These are phyloP conservation scores for Mustela erminea DNA, from an alignment of 2,797 vertebrate species.

Conservation along the genomic window DNA sequence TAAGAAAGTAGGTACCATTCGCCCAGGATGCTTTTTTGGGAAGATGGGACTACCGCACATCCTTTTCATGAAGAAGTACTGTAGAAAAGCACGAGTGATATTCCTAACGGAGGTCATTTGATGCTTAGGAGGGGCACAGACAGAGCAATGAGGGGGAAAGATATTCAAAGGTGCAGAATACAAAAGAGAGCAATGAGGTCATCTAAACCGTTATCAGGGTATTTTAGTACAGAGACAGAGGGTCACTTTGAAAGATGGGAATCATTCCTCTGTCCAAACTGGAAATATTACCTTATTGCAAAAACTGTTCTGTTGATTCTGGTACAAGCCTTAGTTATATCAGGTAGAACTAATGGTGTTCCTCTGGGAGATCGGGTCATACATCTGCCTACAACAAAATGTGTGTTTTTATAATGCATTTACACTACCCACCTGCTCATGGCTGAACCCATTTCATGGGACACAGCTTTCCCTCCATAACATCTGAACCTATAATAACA, in stretches of 20 bases:
- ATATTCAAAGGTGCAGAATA: neutral
- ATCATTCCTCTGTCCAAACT: neutral
- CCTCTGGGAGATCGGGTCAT: neutral
- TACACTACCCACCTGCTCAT: accelerated
- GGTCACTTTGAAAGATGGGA: neutral
- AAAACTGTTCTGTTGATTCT: neutral
- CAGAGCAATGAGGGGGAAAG: neutral
- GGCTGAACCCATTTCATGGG: neutral
- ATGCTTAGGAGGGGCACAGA: neutral
- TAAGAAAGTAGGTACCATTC: too few relatives aligned
- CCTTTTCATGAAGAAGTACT: neutral
- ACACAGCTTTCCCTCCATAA: accelerated
- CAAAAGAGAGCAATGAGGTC: neutral
- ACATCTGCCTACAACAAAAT: accelerated
- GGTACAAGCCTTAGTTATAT: accelerated
- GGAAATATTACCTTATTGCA: neutral
- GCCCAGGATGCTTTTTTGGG: neutral
- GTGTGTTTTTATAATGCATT: neutral
- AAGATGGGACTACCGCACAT: neutral
- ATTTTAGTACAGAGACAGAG: neutral
- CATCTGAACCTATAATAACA: neutral
- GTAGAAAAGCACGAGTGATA: accelerated
- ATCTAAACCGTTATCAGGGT: neutral
- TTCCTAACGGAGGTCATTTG: neutral
- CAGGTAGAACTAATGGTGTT: neutral